These are phyloP conservation scores for Dermochelys coriacea DNA, from an alignment of 2,797 vertebrate genomes.

Conservation along the genomic window DNA sequence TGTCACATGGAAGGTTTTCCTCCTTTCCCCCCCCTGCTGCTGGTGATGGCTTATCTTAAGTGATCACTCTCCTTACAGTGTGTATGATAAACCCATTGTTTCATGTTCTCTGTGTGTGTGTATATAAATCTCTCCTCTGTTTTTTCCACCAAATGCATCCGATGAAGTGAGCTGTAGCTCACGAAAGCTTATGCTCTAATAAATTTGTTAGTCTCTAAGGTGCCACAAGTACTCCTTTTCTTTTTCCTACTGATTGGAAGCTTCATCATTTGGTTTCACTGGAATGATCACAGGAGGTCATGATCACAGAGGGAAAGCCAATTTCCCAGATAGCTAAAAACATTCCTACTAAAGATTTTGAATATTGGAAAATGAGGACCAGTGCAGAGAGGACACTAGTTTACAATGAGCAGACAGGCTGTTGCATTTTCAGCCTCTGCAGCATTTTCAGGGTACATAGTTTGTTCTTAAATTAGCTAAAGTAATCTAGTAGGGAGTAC, in stretches of 20 bases:
- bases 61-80: no score
- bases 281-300: background rate
- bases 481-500: background rate
- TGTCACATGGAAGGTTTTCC: no score
- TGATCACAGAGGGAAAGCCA: background rate
- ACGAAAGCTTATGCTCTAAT: no score
- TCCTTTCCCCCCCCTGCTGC: no score
- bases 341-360: background rate
- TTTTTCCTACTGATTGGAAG: background rate
- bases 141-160: no score
- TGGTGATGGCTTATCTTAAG: no score
- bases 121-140: no score
- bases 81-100: no score
- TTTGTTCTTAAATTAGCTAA: background rate
- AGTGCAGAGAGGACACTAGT: background rate
- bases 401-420: background rate
- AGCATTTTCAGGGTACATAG: background rate
- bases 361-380: background rate
- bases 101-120: no score
- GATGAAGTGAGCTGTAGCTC: no score
- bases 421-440: background rate
- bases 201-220: no score
- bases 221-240: no score
- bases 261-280: background rate
- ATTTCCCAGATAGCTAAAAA: background rate